Evolutionary conservation across 2,113 vertebrate species (phyloP), one percentile per base, ranked within the genome.

Genomic region (Stegostoma tigrinum): DNA sequence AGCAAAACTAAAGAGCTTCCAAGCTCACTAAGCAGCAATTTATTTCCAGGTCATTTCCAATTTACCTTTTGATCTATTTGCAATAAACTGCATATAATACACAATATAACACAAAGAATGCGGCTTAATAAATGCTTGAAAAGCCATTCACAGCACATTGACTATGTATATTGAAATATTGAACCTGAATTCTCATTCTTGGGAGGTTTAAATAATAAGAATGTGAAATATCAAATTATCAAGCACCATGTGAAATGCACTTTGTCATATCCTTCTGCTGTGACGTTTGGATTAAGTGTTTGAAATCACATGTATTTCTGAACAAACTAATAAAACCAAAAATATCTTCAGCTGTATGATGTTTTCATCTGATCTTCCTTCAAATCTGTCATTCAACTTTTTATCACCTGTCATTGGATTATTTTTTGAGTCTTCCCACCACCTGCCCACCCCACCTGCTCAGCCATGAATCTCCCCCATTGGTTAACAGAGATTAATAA

Each of bases 21-120:
- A 45, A 75, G 70, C 72, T 96, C 96, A 95, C 87, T 95, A 70
- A 96, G 96, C 83, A 52, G 72, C 95, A 61, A 67, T 93, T 93
- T 96, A 96, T 86, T 94, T 75, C 75, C 95, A 67, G 85, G 30
- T 96, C 91, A 80, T 95, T 96, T 68, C 96, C 86, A 90, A 96
- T 85, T 96, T 93, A 75, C 85, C 86, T 96, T 96, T 90, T 95
- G 94, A 95, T 75, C 67, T 75, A 75, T 75, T 95, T 95, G 94
- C 52, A 5, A 24, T 95, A 45, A 48, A 52, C 67, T 48, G 42
- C 72, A 95, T 72, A 95, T 95, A 72, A 72, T 95, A 95, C 30
- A 75, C 94, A 95, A 72, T 95, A 95, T 52, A 95, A 95, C 42
- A 72, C 10, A 55, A 61, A 90, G 52, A 64, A 61, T 34, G 12